phyloP scores from a whole-genome alignment of 1,140 invertebrate genomes.

The Elymnias hypermnestra region DNA sequence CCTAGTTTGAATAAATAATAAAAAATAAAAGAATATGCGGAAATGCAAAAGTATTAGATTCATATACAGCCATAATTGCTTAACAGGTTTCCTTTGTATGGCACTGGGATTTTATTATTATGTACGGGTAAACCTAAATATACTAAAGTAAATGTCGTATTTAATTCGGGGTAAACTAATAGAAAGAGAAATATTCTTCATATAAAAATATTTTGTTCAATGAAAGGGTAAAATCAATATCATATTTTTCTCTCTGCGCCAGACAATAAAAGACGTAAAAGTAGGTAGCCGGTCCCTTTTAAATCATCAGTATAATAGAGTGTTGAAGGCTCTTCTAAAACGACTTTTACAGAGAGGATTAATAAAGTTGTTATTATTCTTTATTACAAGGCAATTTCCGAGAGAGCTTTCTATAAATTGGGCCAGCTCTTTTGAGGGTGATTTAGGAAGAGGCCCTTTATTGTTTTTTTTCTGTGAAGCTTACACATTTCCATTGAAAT shows the following conservation, averaged over 20 bases:
- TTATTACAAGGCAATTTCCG: constrained; percentile 19
- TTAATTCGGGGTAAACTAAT: no score
- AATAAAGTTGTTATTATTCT: constrained; percentile 22
- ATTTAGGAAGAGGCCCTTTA: constrained; percentile 9
- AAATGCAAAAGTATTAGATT: no score
- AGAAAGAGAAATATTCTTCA: no score
- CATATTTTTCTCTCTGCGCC: not conserved
- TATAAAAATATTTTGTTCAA: no score
- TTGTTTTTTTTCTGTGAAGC: not conserved
- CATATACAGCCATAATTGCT: no score
- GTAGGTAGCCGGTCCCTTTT: constrained; percentile 2
- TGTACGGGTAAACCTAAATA: no score
- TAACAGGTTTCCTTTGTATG: no score
- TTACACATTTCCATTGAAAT: no score
- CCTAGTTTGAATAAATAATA: no score
- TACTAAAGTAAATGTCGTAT: no score
- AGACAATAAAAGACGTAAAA: not conserved
- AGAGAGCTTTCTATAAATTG: constrained; percentile 13
- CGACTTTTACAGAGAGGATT: constrained; percentile 15
- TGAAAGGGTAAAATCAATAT: not conserved
- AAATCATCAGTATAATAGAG: constrained; percentile 8
- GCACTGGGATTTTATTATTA: no score
- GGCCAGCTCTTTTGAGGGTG: constrained; percentile 10
- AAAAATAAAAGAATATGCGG: no score
- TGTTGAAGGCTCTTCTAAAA: constrained; percentile 11